Base-by-base conservation (phyloP, 2,888 invertebrate species). In the Meta bourneti region DNA sequence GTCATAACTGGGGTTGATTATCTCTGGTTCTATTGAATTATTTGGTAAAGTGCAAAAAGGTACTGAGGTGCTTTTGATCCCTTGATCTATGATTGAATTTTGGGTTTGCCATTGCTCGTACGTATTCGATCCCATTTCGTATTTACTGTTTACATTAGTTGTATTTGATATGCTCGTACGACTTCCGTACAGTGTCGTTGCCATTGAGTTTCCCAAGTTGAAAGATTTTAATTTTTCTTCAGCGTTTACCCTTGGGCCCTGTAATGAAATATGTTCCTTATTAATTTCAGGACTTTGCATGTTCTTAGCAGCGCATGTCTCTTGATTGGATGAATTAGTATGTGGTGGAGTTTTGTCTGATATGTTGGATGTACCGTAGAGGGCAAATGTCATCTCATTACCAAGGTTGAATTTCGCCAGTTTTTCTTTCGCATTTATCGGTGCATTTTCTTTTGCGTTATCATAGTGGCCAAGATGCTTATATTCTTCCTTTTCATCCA, bases 401-500 rank as follows among this genome's bases (percentile, higher is more conserved):
- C 82, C 82, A 9, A 72, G 51, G 19, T 82, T 82, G 70, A 82
- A 82, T n/a, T 82, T 71, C 8, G 49, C 72, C 8, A 82, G 49
- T 72, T 71, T 82, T 49, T 71, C 82, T 72, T 82, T 82, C 0
- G 82, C 71, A 19, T 82, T 51, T n/a, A 71, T 72, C n/a, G 70
- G 48, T 51, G 71, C 8, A 51, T 19, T 52, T 51, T 71, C 52
- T 2, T 52, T 19, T 0, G n/a, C 0, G n/a, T 49, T n/a, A 13
- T 71, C 11, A 1, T 8, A n/a, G 19, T 82, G 19, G 0, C 71
- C 19, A 9, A 82, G 71, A 6, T 71, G 82, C n/a, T 82, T 82
- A 9, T 51, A 49, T 19, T 82, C 71, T 16, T 71, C 49, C 5
- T 51, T 82, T 11, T 51, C 54, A 13, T 48, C 51, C 1, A 9